Evolutionary conservation across 2,113 vertebrate species (phyloP).

Genomic region (Ursus arctos): DNA sequence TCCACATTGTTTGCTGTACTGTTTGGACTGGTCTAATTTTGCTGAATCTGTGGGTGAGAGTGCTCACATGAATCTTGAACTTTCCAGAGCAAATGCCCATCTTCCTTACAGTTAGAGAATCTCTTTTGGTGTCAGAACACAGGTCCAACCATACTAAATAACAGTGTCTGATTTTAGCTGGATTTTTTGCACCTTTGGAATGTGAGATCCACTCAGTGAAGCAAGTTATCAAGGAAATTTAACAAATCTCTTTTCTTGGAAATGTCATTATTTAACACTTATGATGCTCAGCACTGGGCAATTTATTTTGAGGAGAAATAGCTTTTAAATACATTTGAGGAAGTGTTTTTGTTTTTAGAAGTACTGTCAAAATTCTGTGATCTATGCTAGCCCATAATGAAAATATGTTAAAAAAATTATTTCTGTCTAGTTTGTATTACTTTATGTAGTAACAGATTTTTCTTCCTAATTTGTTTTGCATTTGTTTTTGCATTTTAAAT

Average conservation of each 20-base stretch:
- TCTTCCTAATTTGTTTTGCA: constrained; percentile 21
- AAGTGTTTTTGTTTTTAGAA: constrained; percentile 30
- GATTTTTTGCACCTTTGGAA: not conserved
- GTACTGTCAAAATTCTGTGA: not conserved
- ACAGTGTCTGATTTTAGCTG: not conserved
- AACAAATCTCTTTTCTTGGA: constrained; percentile 2
- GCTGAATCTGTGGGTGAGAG: not conserved
- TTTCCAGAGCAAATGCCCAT: not conserved
- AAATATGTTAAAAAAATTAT: not conserved
- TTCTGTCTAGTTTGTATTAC: not conserved
- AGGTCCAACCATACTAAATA: not conserved
- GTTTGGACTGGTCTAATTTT: not conserved
- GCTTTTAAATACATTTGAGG: not conserved
- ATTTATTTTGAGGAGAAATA: not conserved
- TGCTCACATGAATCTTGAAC: not conserved
- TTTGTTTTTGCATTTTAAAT: constrained; percentile 19
- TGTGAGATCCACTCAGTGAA: not conserved
- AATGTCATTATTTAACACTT: not conserved
- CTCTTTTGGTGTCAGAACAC: not conserved
- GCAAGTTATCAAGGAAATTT: not conserved
- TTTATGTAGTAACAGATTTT: not conserved
- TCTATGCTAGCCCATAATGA: not conserved
- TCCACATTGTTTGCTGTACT: not conserved
- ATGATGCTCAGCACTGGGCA: not conserved
- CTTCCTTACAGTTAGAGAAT: not conserved